These are phyloP conservation scores for Periparus ater DNA, from an alignment of 2,797 vertebrate genomes.

Conservation along the genomic window DNA sequence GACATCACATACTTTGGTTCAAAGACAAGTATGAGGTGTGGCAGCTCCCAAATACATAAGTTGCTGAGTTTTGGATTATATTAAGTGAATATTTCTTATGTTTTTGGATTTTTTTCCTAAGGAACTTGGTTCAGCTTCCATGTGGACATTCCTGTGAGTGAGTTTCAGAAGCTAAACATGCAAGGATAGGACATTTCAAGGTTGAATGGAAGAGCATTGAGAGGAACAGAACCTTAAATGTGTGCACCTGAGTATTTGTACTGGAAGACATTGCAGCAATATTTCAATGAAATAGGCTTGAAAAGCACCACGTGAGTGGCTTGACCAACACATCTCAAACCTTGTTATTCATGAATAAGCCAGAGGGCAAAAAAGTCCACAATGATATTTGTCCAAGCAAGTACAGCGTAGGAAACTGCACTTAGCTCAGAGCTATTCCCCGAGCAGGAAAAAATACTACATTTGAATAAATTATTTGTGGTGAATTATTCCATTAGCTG, in stretches of 20 bases:
- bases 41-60: not conserved
- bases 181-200: not conserved
- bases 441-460: not conserved
- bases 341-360: slow-evolving; percentile 24
- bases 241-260: not conserved
- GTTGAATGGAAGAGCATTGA: not conserved
- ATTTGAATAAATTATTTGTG: slow-evolving; percentile 47
- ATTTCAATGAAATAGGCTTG: not conserved
- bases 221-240: not conserved
- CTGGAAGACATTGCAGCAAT: not conserved
- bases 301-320: not conserved
- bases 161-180: not conserved
- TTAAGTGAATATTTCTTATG: not conserved
- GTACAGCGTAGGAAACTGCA: not conserved
- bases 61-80: not conserved
- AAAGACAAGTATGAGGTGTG: not conserved
- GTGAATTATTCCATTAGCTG: slow-evolving; percentile 37
- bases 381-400: slow-evolving; percentile 5
- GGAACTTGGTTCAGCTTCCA: not conserved
- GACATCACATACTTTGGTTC: not conserved
- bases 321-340: slow-evolving; percentile 1
- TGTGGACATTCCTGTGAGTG: not conserved
- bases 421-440: slow-evolving; percentile 8
- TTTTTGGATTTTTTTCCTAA: not conserved
- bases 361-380: not conserved